Percentiles rank a stretch among this genome's conserved stretches.
Evolutionary conservation across 2,113 vertebrate genomes (phyloP).

Genomic region (Calidris pygmaea): DNA sequence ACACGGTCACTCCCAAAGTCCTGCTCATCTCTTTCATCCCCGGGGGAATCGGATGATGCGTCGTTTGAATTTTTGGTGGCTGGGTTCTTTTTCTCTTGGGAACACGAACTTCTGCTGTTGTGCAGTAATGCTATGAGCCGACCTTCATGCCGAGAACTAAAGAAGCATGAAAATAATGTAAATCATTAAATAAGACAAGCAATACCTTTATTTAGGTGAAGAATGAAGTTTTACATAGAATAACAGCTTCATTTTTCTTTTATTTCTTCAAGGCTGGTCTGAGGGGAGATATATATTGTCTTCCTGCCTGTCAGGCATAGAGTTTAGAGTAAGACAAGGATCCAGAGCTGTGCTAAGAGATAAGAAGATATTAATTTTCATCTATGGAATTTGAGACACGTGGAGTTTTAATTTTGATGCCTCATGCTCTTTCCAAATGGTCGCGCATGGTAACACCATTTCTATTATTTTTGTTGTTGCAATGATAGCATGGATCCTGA

Average conservation of each 20-base stretch:
- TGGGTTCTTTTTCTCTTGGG: neutral
- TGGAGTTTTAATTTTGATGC: neutral
- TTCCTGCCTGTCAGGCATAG: neutral
- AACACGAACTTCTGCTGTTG: neutral
- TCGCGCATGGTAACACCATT: accelerated
- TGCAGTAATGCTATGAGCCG: neutral
- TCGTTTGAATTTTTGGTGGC: neutral
- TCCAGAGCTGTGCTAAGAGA: neutral
- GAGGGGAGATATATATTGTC: neutral
- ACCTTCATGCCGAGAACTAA: neutral
- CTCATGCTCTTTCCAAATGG: neutral
- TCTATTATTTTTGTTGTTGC: neutral
- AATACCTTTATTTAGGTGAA: neutral
- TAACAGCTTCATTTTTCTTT: neutral
- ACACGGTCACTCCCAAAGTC: neutral
- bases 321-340: neutral
- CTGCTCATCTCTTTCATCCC: too few species aligned
- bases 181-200: neutral
- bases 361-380: neutral
- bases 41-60: accelerated
- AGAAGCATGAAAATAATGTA: neutral
- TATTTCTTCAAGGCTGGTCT: neutral
- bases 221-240: neutral
- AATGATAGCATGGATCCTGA: accelerated
- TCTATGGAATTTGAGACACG: accelerated